Evolutionary conservation across 2,888 invertebrate genomes (phyloP), one percentile per base, ranked within the genome.

Genomic region (Leptothorax acervorum): DNA sequence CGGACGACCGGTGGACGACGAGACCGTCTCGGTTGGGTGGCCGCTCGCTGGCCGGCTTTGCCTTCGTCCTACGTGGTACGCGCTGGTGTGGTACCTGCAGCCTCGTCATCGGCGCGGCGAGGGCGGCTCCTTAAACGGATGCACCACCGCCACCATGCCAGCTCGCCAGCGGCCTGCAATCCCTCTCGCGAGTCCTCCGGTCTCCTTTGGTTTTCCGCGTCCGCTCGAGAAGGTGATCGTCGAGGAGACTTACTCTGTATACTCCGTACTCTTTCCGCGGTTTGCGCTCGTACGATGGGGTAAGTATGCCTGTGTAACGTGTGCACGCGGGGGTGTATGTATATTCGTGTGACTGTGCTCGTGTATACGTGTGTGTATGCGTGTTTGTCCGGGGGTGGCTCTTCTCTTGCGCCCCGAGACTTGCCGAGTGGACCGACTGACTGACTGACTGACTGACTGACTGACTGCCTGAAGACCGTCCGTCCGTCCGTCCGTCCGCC

Each of bases 81-180:
- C 91, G 87, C 81, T 82, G 86, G 83, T 86, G 81, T 60, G 79
- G 48, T 68, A 86, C 84, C 88, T 87, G 89, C 89, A 88, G 84
- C 87, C 90, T 90, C 92, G 93, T 93, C 93, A 93, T 93, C 93
- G 93, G 92, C 93, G 90, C 92, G 87, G 89, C 90, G 89, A 90
- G 88, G 89, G 90, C 88, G 90, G 90, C 89, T 89, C 87, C 88
- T 88, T 89, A 86, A 87, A 87, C 89, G 88, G 90, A 87, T 88
- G 90, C 90, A 87, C 90, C 90, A 91, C 91, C 93, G 92, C 88
- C 87, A 88, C 89, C 89, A 85, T 87, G 81, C 68, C 66, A 76
- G 70, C 78, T 53, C 55, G 18, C 81, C 62, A 39, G 65, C 57
- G 48, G 39, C 84, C 42, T 55, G 35, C 62, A 53, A 66, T 66